These are phyloP conservation scores for Orthonyx spaldingii DNA, from an alignment of 2,113 vertebrate genomes.

Conservation along the genomic window DNA sequence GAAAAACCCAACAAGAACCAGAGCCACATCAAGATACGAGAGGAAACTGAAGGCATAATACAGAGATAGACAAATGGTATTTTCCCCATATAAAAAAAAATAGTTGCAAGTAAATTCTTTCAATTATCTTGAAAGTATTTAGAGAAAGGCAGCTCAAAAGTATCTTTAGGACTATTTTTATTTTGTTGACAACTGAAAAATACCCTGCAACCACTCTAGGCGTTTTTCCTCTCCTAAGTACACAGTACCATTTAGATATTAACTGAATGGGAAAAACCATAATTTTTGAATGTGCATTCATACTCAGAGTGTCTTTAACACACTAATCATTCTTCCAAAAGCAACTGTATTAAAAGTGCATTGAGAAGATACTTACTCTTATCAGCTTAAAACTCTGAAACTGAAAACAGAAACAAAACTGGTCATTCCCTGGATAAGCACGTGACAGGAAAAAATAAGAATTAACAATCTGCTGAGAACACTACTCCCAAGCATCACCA, in stretches of 20 bases:
- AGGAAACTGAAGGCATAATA: background rate
- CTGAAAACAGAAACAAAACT: background rate
- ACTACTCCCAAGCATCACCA: background rate
- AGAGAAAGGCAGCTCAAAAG: background rate
- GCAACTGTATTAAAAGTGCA: background rate
- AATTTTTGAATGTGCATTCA: background rate
- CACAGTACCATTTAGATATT: background rate
- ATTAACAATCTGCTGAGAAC: background rate
- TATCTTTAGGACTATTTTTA: background rate
- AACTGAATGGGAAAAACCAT: background rate
- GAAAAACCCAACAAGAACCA: background rate
- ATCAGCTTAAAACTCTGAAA: background rate
- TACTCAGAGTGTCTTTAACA: background rate
- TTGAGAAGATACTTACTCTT: background rate
- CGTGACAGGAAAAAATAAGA: background rate
- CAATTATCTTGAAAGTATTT: background rate
- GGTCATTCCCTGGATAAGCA: background rate
- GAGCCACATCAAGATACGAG: background rate
- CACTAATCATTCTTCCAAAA: background rate
- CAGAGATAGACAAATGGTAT: rapidly evolving
- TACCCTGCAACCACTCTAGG: background rate
- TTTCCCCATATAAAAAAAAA: background rate
- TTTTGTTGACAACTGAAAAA: background rate
- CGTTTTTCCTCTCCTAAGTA: background rate
- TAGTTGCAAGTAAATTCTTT: background rate